A percentile compares a stretch with the other conserved stretches of the same genome.
These are phyloP conservation scores for Drosophila stalkeri DNA, from an alignment of 2,888 invertebrate genomes.

Conservation along the genomic window DNA sequence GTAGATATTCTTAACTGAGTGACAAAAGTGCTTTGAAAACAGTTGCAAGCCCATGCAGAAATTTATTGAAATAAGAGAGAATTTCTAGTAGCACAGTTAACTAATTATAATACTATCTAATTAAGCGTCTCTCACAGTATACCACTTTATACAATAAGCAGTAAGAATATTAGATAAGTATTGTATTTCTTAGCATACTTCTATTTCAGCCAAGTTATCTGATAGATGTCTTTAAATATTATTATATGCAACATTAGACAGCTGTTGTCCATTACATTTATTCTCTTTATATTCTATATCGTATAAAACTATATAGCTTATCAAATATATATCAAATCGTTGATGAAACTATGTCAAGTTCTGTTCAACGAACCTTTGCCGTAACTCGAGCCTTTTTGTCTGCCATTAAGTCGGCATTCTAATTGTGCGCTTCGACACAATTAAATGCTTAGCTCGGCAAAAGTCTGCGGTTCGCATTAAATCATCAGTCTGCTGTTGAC, in stretches of 20 bases:
- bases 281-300: not conserved
- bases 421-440: constrained; percentile 68
- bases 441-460: constrained; percentile 79
- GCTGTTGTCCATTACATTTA: not conserved
- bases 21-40: no score
- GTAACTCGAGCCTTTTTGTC: constrained; percentile 6
- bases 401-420: constrained; percentile 26
- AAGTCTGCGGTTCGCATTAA: constrained; percentile 79
- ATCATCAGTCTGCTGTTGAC: constrained; percentile 78
- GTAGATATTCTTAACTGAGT: no score
- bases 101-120: no score
- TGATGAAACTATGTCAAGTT: constrained; percentile 12
- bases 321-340: not conserved
- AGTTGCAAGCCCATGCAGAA: no score
- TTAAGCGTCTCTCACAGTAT: no score
- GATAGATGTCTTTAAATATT: not conserved
- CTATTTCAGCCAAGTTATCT: not conserved
- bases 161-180: no score
- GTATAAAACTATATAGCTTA: not conserved
- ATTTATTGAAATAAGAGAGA: no score
- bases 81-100: no score
- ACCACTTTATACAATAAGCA: no score
- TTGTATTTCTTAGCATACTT: not conserved
- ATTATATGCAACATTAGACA: not conserved
- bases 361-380: constrained; percentile 2